Evolutionary conservation across 2,113 vertebrate genomes (phyloP).

Genomic region (Corythaixoides concolor): DNA sequence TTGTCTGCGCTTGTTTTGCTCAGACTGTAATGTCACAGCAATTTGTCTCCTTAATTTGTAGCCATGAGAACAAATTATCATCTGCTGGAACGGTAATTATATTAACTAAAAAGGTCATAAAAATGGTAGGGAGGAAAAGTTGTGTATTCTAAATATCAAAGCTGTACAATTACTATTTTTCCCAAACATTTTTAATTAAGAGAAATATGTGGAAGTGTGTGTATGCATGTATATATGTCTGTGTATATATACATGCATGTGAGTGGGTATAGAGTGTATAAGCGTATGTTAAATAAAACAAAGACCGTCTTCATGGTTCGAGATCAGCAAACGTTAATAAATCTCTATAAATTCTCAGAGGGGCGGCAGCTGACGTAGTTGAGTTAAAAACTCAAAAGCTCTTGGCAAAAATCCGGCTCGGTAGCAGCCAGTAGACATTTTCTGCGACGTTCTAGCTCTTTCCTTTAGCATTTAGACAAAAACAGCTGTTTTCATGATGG

Average conservation of each 20-base stretch:
- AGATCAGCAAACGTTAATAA: not conserved
- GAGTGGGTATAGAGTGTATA: not conserved
- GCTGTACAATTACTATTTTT: not conserved
- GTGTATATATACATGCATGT: fast-evolving
- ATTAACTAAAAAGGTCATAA: not conserved
- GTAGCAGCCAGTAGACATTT: not conserved
- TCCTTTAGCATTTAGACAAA: not conserved
- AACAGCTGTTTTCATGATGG: not conserved
- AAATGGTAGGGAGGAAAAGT: not conserved
- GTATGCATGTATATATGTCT: fast-evolving
- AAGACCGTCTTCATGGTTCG: not conserved
- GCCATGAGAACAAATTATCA: slow-evolving; percentile 29
- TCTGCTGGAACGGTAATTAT: not conserved
- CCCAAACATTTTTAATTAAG: not conserved
- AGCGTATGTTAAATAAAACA: not conserved
- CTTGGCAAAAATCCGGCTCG: not conserved
- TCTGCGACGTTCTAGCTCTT: not conserved
- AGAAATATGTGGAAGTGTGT: not conserved
- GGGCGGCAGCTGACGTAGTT: not conserved
- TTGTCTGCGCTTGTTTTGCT: slow-evolving; percentile 1
- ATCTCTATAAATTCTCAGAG: not conserved
- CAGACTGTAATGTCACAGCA: not conserved
- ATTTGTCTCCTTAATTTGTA: slow-evolving; percentile 18
- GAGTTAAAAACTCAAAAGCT: not conserved
- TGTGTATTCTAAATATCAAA: not conserved